Percentiles rank a stretch among this genome's conserved stretches.
Evolutionary conservation across 2,888 invertebrate genomes (phyloP).

Genomic region (Iselma pallidipennis): DNA sequence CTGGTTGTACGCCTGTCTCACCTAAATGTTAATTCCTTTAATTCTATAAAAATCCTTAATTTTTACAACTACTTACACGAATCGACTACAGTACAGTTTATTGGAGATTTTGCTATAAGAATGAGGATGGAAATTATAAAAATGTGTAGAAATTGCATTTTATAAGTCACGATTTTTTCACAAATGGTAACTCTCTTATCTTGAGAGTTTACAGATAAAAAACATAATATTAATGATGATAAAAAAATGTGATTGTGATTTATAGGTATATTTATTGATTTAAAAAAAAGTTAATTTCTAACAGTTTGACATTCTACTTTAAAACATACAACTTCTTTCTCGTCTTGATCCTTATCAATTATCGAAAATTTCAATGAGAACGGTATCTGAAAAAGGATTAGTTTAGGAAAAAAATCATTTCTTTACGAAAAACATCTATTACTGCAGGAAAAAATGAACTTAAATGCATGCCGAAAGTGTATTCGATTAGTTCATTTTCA

Average conservation of each 20-base stretch:
- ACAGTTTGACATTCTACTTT: not conserved
- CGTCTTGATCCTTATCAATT: not conserved
- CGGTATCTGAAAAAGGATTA: too few species aligned
- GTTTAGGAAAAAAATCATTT: too few species aligned
- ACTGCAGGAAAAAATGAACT: not conserved
- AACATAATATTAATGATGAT: not conserved
- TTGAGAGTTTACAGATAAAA: not conserved
- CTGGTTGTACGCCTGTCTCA: not conserved
- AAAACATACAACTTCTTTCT: not conserved
- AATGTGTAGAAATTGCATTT: not conserved
- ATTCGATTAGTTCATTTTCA: constrained; percentile 24
- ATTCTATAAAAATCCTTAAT: not conserved
- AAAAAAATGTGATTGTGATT: not conserved
- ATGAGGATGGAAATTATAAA: not conserved
- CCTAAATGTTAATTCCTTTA: not conserved
- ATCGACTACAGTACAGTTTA: too few species aligned
- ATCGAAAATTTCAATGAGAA: too few species aligned
- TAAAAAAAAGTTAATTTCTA: not conserved
- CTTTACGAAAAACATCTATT: too few species aligned
- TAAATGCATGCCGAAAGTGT: constrained; percentile 6
- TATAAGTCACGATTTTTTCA: not conserved
- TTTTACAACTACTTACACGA: too few species aligned
- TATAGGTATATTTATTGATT: not conserved
- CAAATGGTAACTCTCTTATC: constrained; percentile 1
- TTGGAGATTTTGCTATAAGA: not conserved